Evolutionary conservation across 2,888 invertebrate species (phyloP).

Genomic region (Drosophila testacea): DNA sequence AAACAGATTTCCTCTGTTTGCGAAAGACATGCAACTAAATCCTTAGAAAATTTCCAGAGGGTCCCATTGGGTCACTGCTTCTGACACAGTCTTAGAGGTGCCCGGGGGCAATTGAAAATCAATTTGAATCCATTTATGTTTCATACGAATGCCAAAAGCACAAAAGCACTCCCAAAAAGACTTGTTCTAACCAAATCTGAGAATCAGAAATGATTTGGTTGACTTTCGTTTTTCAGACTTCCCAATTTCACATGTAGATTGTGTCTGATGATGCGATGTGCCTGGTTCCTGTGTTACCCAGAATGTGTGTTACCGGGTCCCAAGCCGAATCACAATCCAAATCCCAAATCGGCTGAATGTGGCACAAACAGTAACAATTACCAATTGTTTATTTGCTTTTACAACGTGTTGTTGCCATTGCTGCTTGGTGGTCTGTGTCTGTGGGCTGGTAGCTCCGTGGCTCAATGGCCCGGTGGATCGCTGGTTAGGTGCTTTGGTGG

Average conservation of each 20-base stretch:
- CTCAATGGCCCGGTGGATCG: conserved; percentile 24
- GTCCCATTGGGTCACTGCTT: conserved; percentile 57
- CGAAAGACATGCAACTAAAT: conserved; percentile 29
- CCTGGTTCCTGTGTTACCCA: neutral
- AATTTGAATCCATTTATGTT: conserved; percentile 64
- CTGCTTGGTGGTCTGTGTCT: conserved; percentile 21
- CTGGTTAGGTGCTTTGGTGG: conserved; percentile 16
- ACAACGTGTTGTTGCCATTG: conserved; percentile 45
- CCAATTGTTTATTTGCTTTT: conserved; percentile 76
- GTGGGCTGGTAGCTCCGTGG: conserved; percentile 13
- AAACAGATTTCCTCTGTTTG: conserved; percentile 41
- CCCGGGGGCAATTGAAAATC: conserved; percentile 62
- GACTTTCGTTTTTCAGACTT: conserved; percentile 66
- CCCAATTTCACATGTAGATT: conserved; percentile 49
- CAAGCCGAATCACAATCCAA: conserved; percentile 37
- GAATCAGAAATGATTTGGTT: conserved; percentile 11
- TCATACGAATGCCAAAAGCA: conserved; percentile 59
- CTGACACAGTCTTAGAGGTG: conserved; percentile 28
- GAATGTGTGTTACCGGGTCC: conserved; percentile 71
- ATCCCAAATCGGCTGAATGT: conserved; percentile 53
- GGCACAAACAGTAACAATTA: conserved; percentile 71
- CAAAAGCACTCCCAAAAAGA: conserved; percentile 11
- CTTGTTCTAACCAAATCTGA: conserved; percentile 17
- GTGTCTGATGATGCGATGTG: conserved; percentile 24
- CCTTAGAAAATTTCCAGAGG: conserved; percentile 61